phyloP scores from a whole-genome alignment of 1,140 invertebrate species.

The Cydia amplana region DNA sequence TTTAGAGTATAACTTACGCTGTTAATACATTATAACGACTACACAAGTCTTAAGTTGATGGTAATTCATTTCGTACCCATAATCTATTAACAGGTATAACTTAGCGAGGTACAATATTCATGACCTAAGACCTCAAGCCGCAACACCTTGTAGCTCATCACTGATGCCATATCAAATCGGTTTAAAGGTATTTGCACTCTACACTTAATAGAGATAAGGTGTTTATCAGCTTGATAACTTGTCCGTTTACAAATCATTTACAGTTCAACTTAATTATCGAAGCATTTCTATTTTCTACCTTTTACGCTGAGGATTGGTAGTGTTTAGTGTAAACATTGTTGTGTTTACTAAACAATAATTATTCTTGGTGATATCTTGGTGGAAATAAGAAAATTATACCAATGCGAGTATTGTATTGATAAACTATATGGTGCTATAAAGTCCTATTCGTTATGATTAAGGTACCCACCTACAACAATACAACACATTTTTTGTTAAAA shows the following conservation, averaged over 20 bases:
- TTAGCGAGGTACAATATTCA: conserved; percentile 15
- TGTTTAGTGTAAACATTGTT: not conserved
- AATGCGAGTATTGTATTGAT: too few species aligned
- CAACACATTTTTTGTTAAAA: too few species aligned
- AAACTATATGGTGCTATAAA: too few species aligned
- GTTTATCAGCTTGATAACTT: conserved; percentile 3
- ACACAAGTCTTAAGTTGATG: not conserved
- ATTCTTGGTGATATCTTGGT: too few species aligned
- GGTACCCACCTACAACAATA: too few species aligned
- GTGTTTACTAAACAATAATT: too few species aligned
- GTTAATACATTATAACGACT: not conserved
- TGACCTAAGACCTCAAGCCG: conserved; percentile 18
- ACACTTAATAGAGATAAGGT: conserved; percentile 5
- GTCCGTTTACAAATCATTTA: not conserved
- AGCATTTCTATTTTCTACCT: not conserved
- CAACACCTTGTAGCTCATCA: conserved; percentile 10
- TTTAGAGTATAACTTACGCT: too few species aligned
- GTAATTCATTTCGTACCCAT: not conserved
- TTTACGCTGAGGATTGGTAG: not conserved
- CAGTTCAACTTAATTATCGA: conserved; percentile 14
- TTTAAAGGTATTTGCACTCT: conserved; percentile 8
- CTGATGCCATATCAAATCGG: not conserved
- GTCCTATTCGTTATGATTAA: too few species aligned
- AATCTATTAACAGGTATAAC: conserved; percentile 7
- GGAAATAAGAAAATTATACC: not conserved